Conservation (phyloP, 1,140 invertebrate species). For the Drosophila pseudoananassae region DNA sequence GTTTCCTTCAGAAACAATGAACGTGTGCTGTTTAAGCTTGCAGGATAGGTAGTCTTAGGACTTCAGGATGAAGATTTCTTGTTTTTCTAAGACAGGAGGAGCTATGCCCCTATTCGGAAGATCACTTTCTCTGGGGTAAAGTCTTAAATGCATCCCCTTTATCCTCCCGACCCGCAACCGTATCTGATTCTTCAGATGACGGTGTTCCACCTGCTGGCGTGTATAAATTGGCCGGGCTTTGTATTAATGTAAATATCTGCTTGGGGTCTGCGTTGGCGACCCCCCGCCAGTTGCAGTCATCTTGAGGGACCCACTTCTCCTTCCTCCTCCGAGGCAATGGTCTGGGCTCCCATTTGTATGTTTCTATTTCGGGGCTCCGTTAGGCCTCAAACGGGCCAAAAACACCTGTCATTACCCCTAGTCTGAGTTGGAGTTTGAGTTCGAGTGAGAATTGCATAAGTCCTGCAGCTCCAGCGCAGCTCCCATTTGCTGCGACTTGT, state of each 20-base stretch:
- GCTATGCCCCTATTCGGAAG: not conserved
- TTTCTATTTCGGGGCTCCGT: slow-evolving; percentile 43
- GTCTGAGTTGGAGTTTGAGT: slow-evolving; percentile 23
- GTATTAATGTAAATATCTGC: slow-evolving; percentile 82
- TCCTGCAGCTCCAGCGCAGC: slow-evolving; percentile 26
- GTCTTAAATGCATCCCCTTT: too few species aligned
- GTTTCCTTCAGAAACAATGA: slow-evolving; percentile 35
- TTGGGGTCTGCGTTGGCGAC: slow-evolving; percentile 68
- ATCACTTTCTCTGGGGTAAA: slow-evolving; percentile 65
- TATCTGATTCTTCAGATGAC: not conserved
- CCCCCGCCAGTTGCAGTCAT: slow-evolving; percentile 31
- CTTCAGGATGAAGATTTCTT: not conserved
- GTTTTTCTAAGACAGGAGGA: too few species aligned
- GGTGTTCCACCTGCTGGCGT: slow-evolving; percentile 61
- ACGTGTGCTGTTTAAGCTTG: slow-evolving; percentile 43
- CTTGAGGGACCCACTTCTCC: slow-evolving; percentile 23
- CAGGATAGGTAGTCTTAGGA: slow-evolving; percentile 56
- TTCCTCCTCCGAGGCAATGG: slow-evolving; percentile 31
- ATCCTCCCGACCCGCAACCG: not conserved
- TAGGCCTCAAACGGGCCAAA: slow-evolving; percentile 78
- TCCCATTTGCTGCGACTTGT: slow-evolving; percentile 70
- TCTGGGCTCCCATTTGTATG: slow-evolving; percentile 36
- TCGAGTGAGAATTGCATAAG: slow-evolving; percentile 73
- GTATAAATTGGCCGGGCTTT: slow-evolving; percentile 78
- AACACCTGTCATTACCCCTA: slow-evolving; percentile 80